Evolutionary conservation across 2,888 invertebrate genomes (phyloP).

Genomic region (Caenorhabditis auriculariae): DNA sequence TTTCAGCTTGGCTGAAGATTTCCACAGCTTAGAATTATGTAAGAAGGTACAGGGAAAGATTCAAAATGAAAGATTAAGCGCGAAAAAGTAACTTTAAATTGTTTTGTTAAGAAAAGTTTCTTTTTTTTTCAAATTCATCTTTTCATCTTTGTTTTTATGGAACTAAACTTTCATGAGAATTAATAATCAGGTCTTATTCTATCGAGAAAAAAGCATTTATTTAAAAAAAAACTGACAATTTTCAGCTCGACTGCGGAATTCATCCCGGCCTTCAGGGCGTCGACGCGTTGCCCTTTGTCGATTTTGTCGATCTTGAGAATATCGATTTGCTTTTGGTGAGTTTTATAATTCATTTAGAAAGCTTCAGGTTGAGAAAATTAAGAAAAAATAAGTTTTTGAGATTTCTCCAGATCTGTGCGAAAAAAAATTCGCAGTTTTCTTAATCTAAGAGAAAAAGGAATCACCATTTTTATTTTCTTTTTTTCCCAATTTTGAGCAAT

Average conservation of each 20-base stretch:
- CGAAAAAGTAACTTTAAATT: too few species aligned
- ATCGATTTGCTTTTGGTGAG: constrained; percentile 79
- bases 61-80: too few species aligned
- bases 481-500: too few species aligned
- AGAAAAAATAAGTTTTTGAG: not conserved
- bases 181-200: too few species aligned
- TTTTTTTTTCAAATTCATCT: too few species aligned
- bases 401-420: not conserved
- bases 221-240: too few species aligned
- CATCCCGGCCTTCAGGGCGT: constrained; percentile 95
- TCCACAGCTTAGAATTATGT: not conserved
- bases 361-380: not conserved
- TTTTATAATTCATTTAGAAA: too few species aligned
- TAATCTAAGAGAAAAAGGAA: not conserved
- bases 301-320: constrained; percentile 94
- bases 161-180: too few species aligned
- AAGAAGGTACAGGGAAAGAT: not conserved
- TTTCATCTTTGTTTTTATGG: too few species aligned
- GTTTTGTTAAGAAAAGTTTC: too few species aligned
- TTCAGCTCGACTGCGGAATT: constrained; percentile 89
- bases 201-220: too few species aligned
- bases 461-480: not conserved
- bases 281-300: constrained; percentile 96
- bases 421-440: not conserved
- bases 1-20: not conserved